phyloP scores from a whole-genome alignment of 1,140 invertebrate species.

The Diachasma alloeum region DNA sequence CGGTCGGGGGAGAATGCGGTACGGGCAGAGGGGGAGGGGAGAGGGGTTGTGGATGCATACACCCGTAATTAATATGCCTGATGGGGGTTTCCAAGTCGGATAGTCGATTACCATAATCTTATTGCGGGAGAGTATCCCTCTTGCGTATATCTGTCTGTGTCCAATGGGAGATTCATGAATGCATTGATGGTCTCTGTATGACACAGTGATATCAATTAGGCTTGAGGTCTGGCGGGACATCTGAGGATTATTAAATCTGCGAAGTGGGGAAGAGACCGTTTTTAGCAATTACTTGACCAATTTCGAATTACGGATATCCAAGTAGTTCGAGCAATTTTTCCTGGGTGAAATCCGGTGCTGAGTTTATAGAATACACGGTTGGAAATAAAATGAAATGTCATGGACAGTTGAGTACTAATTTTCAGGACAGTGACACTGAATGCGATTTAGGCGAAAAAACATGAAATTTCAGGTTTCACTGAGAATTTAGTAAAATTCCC shows the following conservation, averaged over 20 bases:
- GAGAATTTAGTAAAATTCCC: too few relatives aligned
- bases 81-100: slow-evolving; percentile 60
- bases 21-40: background rate
- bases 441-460: too few relatives aligned
- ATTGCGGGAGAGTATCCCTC: slow-evolving; percentile 40
- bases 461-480: too few relatives aligned
- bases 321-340: too few relatives aligned
- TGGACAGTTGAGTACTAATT: too few relatives aligned
- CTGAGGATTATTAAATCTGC: background rate
- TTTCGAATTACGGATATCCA: too few relatives aligned
- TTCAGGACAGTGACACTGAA: too few relatives aligned
- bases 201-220: slow-evolving; percentile 45
- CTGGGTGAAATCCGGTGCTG: too few relatives aligned
- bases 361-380: too few relatives aligned
- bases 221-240: background rate
- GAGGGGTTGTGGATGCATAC: slow-evolving; percentile 46
- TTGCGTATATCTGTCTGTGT: slow-evolving; percentile 42
- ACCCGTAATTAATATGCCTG: slow-evolving; percentile 60
- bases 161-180: slow-evolving; percentile 13
- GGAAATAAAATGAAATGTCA: too few relatives aligned
- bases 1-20: background rate
- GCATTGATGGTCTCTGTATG: slow-evolving; percentile 35
- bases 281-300: too few relatives aligned
- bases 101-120: slow-evolving; percentile 64
- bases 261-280: background rate